Evolutionary conservation across 2,797 vertebrate genomes (phyloP).

Genomic region (Pipistrellus nathusii): DNA sequence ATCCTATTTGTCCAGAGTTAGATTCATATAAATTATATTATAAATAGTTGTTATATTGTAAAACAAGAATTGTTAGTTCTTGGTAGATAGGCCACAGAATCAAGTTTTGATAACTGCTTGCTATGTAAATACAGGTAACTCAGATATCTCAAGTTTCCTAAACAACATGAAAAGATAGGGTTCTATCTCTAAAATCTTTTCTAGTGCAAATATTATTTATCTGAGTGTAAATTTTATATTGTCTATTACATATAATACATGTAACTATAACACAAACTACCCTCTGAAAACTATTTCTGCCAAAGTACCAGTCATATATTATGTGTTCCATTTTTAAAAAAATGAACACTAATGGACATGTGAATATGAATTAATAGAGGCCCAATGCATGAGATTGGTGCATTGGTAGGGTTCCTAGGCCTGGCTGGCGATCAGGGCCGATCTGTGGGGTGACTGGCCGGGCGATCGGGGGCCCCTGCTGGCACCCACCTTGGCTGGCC

Average conservation of each 20-base stretch:
- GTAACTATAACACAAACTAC: conserved; percentile 25
- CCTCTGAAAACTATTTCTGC: conserved; percentile 56
- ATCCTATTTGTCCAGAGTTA: not conserved
- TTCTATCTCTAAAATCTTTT: conserved; percentile 30
- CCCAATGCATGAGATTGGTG: too few relatives aligned
- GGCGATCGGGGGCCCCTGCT: too few relatives aligned
- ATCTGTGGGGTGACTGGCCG: too few relatives aligned
- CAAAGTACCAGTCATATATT: not conserved
- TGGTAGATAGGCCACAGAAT: not conserved
- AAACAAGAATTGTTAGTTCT: conserved; percentile 51
- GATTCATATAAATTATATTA: not conserved
- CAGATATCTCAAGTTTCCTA: not conserved
- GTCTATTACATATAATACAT: not conserved
- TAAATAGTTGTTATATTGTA: not conserved
- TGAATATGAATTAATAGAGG: conserved; percentile 16
- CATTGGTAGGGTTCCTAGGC: too few relatives aligned
- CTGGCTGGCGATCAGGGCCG: too few relatives aligned
- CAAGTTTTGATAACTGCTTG: conserved; percentile 16
- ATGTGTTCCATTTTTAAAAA: not conserved
- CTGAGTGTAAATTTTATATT: conserved; percentile 42
- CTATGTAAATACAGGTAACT: conserved; percentile 18
- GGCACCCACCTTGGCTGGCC: too few relatives aligned
- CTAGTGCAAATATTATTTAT: conserved; percentile 45
- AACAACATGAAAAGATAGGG: conserved; percentile 16
- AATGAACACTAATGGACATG: conserved; percentile 1